phyloP scores from a whole-genome alignment of 2,888 invertebrate species.

The Nomada goodeniana region DNA sequence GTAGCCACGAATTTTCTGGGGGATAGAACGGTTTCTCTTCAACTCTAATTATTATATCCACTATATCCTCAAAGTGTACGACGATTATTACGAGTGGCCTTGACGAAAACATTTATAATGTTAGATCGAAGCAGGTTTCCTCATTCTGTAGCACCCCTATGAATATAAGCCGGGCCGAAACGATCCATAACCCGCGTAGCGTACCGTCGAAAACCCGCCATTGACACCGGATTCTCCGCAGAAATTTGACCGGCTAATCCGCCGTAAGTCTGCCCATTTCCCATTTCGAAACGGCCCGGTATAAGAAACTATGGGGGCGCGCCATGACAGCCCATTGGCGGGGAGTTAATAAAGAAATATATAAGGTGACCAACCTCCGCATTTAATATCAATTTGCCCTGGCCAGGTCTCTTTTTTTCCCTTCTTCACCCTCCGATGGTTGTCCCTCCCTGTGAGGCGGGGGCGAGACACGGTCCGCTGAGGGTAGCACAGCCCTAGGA shows the following conservation, averaged over 20 bases:
- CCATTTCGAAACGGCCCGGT: slow-evolving; percentile 17
- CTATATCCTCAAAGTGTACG: too few relatives aligned
- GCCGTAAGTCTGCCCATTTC: neutral
- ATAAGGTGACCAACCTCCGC: slow-evolving; percentile 81
- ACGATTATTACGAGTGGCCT: too few relatives aligned
- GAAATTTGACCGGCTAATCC: slow-evolving; percentile 34
- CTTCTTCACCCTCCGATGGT: slow-evolving; percentile 33
- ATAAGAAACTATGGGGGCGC: slow-evolving; percentile 42
- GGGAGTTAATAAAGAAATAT: slow-evolving; percentile 82
- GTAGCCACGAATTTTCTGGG: too few relatives aligned
- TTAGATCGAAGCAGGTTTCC: too few relatives aligned
- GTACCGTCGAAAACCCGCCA: neutral
- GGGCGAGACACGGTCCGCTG: slow-evolving; percentile 42
- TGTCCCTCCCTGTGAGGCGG: slow-evolving; percentile 49
- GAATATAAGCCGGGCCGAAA: slow-evolving; percentile 2
- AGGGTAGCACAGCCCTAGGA: slow-evolving; percentile 46
- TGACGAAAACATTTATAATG: too few relatives aligned
- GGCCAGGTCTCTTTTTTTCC: slow-evolving; percentile 65
- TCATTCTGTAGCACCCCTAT: neutral
- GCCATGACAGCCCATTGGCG: slow-evolving; percentile 64
- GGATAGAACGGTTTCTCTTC: too few relatives aligned
- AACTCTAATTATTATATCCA: too few relatives aligned
- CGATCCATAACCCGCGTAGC: slow-evolving; percentile 15
- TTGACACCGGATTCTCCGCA: neutral
- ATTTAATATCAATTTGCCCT: slow-evolving; percentile 83